Conservation (phyloP, 2,888 invertebrate genomes). For the Microdon myrmicae region DNA sequence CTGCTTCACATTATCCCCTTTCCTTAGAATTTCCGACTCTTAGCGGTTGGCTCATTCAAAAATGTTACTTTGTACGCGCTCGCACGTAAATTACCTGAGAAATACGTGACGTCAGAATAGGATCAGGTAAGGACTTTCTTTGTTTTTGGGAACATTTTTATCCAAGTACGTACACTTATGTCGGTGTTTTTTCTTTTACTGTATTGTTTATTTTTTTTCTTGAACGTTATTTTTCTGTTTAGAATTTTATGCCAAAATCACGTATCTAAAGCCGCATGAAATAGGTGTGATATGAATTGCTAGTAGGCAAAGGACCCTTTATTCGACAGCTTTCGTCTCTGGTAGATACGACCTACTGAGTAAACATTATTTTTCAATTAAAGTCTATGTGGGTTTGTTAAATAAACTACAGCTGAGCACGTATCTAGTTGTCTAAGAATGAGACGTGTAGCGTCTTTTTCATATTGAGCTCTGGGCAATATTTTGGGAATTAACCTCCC, state of each 20-base stretch:
- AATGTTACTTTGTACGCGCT: constrained; percentile 32
- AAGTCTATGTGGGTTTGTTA: constrained; percentile 34
- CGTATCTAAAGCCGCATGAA: constrained; percentile 43
- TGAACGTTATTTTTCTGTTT: constrained; percentile 1
- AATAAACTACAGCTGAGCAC: constrained; percentile 32
- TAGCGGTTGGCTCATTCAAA: constrained; percentile 22
- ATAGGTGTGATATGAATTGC: constrained; percentile 46
- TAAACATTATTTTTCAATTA: constrained; percentile 51
- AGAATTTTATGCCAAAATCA: constrained; percentile 36
- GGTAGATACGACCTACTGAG: constrained; percentile 39
- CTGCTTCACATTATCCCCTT: constrained; percentile 12
- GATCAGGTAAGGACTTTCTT: constrained; percentile 18
- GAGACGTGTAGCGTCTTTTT: too few relatives aligned
- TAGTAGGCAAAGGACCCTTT: constrained; percentile 33
- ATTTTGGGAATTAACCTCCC: too few relatives aligned
- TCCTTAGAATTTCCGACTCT: constrained; percentile 21
- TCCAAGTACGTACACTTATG: neutral
- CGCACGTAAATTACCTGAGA: constrained; percentile 66
- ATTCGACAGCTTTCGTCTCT: constrained; percentile 21
- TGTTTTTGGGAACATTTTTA: constrained; percentile 25
- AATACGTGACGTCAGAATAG: constrained; percentile 60
- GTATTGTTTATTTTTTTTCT: neutral
- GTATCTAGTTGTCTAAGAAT: too few relatives aligned
- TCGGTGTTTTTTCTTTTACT: neutral
- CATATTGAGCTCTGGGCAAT: too few relatives aligned